A percentile compares a stretch with the other conserved stretches of the same genome.
These are phyloP conservation scores for Drosophila saltans DNA, from an alignment of 1,140 invertebrate genomes.

Conservation along the genomic window DNA sequence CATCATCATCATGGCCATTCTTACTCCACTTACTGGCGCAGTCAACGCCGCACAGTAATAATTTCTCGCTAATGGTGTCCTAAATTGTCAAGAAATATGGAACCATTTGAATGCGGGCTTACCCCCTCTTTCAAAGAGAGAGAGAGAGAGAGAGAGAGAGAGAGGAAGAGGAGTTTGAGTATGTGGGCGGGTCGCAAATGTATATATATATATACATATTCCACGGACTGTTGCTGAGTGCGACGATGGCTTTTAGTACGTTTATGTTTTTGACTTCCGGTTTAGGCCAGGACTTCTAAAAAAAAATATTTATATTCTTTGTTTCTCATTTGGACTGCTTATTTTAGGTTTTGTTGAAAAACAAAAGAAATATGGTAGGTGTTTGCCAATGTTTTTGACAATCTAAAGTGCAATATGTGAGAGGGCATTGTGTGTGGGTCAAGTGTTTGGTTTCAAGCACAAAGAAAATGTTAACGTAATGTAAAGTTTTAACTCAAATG, in stretches of 20 bases:
- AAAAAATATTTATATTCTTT: conserved; percentile 56
- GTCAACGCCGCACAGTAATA: conserved; percentile 65
- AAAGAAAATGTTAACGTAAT: conserved; percentile 38
- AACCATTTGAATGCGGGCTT: conserved; percentile 75
- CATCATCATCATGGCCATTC: conserved; percentile 1
- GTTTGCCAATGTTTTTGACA: conserved; percentile 60
- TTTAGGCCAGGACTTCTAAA: conserved; percentile 59
- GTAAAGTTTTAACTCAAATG: conserved; percentile 18
- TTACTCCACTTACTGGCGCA: conserved; percentile 37
- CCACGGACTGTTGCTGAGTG: conserved; percentile 60
- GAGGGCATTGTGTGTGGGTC: conserved; percentile 45
- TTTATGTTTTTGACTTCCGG: conserved; percentile 79
- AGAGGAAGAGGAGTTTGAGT: conserved; percentile 27
- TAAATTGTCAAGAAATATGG: conserved; percentile 82
- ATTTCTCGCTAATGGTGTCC: conserved; percentile 81
- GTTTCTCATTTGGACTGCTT: conserved; percentile 61
- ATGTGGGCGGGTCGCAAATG: conserved; percentile 54
- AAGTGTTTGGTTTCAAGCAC: conserved; percentile 29
- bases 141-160: not conserved
- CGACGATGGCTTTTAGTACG: conserved; percentile 70
- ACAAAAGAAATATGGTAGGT: conserved; percentile 15
- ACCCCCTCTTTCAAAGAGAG: conserved; percentile 11
- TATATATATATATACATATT: conserved; percentile 12
- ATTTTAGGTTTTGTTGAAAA: conserved; percentile 25
- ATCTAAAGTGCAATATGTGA: conserved; percentile 48